Base-by-base conservation (phyloP, 2,113 vertebrate species). In the Brienomyrus longianalis region DNA sequence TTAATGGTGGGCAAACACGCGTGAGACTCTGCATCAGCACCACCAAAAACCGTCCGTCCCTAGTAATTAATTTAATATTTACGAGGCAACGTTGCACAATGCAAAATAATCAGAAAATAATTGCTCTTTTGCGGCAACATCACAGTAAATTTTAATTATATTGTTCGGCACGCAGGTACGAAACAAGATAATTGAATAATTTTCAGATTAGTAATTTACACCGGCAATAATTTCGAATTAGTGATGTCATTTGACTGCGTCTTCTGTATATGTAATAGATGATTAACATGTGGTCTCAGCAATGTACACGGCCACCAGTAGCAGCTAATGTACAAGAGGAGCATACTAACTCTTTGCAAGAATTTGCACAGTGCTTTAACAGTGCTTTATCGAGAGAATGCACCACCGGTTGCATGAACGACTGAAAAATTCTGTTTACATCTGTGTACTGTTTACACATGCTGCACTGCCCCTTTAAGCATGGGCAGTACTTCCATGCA, bases 201-300 rank as follows among this genome's bases (percentile, higher is more conserved):
- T 86, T 51, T n/a, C 45, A 86, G 17, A 85, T 85, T 51, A 86
- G 45, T 86, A 86, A 86, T 86, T 48, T 48, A 86, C 45, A 5
- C 47, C 2, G 47, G n/a, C 83, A 50, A 86, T 86, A 50, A 86
- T 50, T 35, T 80, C 11, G 21, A 86, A 86, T 86, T 51, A 86
- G 48, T 50, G 19, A 51, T 43, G 35, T 43, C 35, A 43, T 80
- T 80, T 80, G 74, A 80, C 35, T 35, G 31, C 2, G 13, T 50
- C 27, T 50, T 50, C 47, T 48, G 23, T 31, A 48, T 27, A 21
- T 48, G 23, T 51, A 48, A 31, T 10, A 51, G 23, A 19, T 51
- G n/a, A 51, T 84, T 84, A n/a, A 48, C 47, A 50, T 9, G 11
- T 51, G 83, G 11, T 50, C 45, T 48, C 35, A 19, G 4, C 5